Evolutionary conservation across 2,797 vertebrate species (phyloP).

Genomic region (Erethizon dorsatum): DNA sequence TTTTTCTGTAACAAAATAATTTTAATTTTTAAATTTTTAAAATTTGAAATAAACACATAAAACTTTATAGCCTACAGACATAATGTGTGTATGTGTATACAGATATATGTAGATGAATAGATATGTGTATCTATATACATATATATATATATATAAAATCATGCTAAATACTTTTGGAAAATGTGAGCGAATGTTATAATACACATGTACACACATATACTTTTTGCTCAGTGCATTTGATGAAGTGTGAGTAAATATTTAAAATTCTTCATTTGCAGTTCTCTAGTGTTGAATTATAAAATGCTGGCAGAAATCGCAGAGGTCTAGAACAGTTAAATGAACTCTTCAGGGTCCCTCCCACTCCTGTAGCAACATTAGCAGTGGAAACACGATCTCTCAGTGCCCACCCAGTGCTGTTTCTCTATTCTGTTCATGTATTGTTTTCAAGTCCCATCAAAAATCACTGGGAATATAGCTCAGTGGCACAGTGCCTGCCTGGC

Average conservation of each 20-base stretch:
- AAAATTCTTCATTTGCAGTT: not conserved
- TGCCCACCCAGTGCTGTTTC: not conserved
- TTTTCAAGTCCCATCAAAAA: not conserved
- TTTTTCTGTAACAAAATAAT: not conserved
- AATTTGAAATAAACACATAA: not conserved
- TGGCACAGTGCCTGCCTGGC: too few species aligned
- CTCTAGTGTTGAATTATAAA: not conserved
- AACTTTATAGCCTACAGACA: not conserved
- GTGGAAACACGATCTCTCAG: not conserved
- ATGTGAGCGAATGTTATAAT: not conserved
- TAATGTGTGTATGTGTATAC: too few species aligned
- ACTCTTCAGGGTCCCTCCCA: too few species aligned
- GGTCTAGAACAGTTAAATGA: not conserved
- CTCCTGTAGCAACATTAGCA: accelerated
- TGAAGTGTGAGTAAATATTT: not conserved
- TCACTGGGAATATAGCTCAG: too few species aligned
- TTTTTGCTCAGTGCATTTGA: not conserved
- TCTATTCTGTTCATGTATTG: not conserved
- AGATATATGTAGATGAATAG: not conserved
- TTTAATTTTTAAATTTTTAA: not conserved
- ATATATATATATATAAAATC: not conserved
- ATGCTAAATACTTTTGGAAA: not conserved
- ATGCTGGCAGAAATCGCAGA: not conserved
- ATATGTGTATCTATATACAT: not conserved
- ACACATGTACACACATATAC: not conserved